A percentile compares a stretch with the other conserved stretches of the same genome.
Evolutionary conservation across 2,113 vertebrate species (phyloP).

Genomic region (Clarias magur): DNA sequence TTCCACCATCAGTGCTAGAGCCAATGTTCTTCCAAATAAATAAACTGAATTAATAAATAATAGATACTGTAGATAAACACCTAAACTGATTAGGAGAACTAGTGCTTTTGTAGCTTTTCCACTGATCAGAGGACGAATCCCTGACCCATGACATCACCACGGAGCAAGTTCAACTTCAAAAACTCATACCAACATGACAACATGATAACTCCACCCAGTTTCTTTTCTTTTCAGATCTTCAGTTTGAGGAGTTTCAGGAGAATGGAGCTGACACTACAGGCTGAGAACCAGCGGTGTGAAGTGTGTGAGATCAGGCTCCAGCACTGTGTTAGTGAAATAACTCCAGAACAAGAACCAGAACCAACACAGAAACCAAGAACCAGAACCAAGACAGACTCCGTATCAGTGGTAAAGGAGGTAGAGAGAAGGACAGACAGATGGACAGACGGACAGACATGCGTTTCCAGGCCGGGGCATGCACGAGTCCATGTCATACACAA

Average conservation of each 20-base stretch:
- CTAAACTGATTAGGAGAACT: background rate
- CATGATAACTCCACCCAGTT: background rate
- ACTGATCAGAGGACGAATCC: background rate
- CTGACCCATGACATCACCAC: background rate
- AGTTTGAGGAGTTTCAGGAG: background rate
- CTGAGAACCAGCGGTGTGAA: background rate
- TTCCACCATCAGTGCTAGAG: constrained; percentile 7
- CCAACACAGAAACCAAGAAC: background rate
- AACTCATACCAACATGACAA: background rate
- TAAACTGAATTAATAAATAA: background rate
- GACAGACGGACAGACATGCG: constrained; percentile 36
- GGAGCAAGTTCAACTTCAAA: background rate
- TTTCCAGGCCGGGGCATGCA: constrained; percentile 68
- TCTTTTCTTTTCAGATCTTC: background rate
- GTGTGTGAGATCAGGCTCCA: background rate
- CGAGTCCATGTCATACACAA: constrained; percentile 66
- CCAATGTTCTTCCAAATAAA: background rate
- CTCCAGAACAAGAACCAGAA: constrained; percentile 11
- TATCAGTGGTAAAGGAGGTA: background rate
- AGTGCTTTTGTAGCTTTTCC: background rate
- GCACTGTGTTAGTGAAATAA: constrained; percentile 1
- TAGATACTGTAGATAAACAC: background rate
- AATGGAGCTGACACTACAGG: background rate
- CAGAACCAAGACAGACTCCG: background rate
- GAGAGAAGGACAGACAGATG: constrained; percentile 3